Evolutionary conservation across 2,888 invertebrate genomes (phyloP).

Genomic region (Eupithecia abbreviata): DNA sequence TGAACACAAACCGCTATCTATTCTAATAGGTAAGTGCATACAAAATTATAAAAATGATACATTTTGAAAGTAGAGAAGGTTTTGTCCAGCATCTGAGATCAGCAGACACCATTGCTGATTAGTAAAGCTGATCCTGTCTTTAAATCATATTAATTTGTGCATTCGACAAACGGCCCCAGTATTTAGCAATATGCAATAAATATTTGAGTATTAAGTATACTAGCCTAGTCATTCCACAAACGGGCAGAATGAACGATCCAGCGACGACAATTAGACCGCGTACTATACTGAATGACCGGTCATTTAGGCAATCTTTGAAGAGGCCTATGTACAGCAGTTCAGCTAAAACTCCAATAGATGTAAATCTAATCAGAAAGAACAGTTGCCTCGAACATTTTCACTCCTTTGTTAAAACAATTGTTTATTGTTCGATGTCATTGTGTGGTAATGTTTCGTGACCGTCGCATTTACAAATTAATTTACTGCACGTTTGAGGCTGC

Average conservation of each 20-base stretch:
- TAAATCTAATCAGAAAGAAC: not conserved
- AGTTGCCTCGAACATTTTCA: constrained; percentile 15
- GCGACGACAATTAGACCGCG: not conserved
- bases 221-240: not conserved
- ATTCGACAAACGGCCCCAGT: not conserved
- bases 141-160: too few relatives aligned
- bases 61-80: not conserved
- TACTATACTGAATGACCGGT: not conserved
- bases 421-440: constrained; percentile 51
- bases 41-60: not conserved
- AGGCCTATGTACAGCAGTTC: not conserved
- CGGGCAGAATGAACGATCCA: not conserved
- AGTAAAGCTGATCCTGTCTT: too few relatives aligned
- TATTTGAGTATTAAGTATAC: too few relatives aligned
- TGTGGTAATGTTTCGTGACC: constrained; percentile 51
- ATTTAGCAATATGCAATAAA: not conserved
- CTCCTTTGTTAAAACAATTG: not conserved
- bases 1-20: constrained; percentile 80
- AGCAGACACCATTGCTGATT: not conserved
- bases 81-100: not conserved
- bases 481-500: constrained; percentile 31
- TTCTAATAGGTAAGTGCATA: constrained; percentile 74
- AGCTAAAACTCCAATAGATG: not conserved
- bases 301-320: not conserved
- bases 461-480: constrained; percentile 39